Evolutionary conservation across 2,797 vertebrate genomes (phyloP), one percentile per base, ranked within the genome.

Genomic region (Botia almorhae): DNA sequence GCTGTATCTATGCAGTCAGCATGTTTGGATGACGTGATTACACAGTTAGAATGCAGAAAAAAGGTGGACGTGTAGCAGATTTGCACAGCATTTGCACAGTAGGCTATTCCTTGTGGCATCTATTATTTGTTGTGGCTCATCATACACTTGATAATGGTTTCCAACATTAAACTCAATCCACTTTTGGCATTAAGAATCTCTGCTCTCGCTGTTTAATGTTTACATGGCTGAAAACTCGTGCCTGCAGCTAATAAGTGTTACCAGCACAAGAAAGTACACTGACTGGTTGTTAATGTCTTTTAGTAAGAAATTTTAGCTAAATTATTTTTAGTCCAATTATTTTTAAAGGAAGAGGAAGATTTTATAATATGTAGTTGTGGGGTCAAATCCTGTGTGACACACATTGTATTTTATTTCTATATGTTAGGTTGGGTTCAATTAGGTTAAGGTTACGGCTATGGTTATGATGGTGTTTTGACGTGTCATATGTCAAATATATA

Each of bases 21-120:
- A 76, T 50, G 78, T 84, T 53, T 75, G 80, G 88, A 86, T 88
- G 91, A 92, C 90, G 89, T 92, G 90, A 91, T 86, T 16, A 80
- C 65, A 73, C 2, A 23, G 74, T 2, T 77, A 74, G 83, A 70
- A 86, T 77, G 81, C 86, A 78, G 83, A 79, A 82, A 39, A 68
- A 81, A 78, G 77, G 65, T 86, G 73, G 61, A 84, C 86, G 84
- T 82, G 85, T 84, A 81, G 85, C 33, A n/a, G 77, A 85, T 91
- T 39, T 39, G 39, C 39, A 39, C 39, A 29, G 29, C 29, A 72
- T 85, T 91, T 84, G 78, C 74, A 69, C 67, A 68, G n/a, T n/a
- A n/a, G n/a, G n/a, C 74, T 85, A 89, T 91, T 91, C 92, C 87
- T 87, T 60, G 56, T 69, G 78, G 89, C 36, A 21, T 86, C 89